These are phyloP conservation scores for Neoseiulus cucumeris DNA, from an alignment of 1,140 invertebrate species.

Conservation along the genomic window DNA sequence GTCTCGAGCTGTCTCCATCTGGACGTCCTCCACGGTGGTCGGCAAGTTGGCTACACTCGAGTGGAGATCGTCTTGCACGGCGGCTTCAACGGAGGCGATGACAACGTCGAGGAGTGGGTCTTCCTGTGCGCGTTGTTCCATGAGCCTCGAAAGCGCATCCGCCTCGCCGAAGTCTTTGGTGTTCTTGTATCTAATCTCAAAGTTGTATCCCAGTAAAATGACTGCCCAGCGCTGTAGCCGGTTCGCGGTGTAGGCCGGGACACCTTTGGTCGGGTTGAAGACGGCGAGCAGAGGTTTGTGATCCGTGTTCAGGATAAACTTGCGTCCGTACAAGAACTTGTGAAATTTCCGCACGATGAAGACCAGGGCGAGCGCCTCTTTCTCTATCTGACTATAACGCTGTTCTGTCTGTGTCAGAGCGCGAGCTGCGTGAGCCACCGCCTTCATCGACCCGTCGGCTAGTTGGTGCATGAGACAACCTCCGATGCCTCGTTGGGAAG, in stretches of 20 bases:
- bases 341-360: conserved; percentile 32
- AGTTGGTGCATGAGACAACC: not conserved
- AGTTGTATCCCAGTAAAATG: conserved; percentile 24
- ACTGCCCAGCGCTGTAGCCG: conserved; percentile 27
- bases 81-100: not conserved
- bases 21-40: not conserved
- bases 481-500: not conserved
- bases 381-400: conserved; percentile 34
- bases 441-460: not conserved
- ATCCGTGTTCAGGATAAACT: conserved; percentile 29
- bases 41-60: not conserved
- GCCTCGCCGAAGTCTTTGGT: conserved; percentile 19
- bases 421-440: conserved; percentile 8
- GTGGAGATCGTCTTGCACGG: not conserved
- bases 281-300: conserved; percentile 29
- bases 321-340: conserved; percentile 29
- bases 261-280: conserved; percentile 22
- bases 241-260: conserved; percentile 21
- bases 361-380: conserved; percentile 32
- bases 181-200: conserved; percentile 23
- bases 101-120: not conserved
- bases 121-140: not conserved
- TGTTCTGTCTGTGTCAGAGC: conserved; percentile 28
- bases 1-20: not conserved
- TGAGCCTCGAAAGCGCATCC: conserved; percentile 17